Evolutionary conservation across 2,113 vertebrate genomes (phyloP).

Genomic region (Uropsilus gracilis): DNA sequence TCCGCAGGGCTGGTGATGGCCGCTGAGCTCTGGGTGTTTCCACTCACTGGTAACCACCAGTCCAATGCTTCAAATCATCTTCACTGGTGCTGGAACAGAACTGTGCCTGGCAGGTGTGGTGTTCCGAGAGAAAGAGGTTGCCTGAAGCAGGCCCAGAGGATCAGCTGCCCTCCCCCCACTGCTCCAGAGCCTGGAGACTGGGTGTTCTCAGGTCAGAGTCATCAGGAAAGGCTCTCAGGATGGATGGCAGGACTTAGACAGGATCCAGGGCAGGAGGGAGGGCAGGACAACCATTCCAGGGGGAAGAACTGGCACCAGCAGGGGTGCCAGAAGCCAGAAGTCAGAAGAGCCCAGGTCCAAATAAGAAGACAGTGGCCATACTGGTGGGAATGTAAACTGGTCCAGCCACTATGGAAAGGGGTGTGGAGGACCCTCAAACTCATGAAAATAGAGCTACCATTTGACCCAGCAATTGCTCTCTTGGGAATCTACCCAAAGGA

Average conservation of each 20-base stretch:
- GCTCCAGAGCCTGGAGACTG: not conserved
- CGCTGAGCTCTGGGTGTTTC: not conserved
- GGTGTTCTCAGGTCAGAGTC: not conserved
- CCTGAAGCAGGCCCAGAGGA: not conserved
- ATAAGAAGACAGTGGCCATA: not conserved
- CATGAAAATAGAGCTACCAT: no score
- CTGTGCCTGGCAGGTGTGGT: accelerated
- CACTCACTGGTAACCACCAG: not conserved
- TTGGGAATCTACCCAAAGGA: no score
- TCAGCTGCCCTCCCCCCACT: not conserved
- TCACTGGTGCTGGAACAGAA: not conserved
- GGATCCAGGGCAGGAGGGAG: not conserved
- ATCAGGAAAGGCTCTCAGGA: not conserved
- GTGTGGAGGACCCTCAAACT: no score
- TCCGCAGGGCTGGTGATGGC: not conserved
- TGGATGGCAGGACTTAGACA: not conserved
- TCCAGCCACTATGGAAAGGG: no score
- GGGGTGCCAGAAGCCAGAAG: not conserved
- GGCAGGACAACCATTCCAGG: not conserved
- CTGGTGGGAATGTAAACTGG: no score
- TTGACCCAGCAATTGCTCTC: no score
- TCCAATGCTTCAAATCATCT: not conserved
- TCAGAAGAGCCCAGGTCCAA: not conserved
- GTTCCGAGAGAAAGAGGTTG: not conserved
- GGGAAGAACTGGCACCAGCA: accelerated